phyloP scores from a whole-genome alignment of 2,797 vertebrate genomes.

The Bucorvus abyssinicus region DNA sequence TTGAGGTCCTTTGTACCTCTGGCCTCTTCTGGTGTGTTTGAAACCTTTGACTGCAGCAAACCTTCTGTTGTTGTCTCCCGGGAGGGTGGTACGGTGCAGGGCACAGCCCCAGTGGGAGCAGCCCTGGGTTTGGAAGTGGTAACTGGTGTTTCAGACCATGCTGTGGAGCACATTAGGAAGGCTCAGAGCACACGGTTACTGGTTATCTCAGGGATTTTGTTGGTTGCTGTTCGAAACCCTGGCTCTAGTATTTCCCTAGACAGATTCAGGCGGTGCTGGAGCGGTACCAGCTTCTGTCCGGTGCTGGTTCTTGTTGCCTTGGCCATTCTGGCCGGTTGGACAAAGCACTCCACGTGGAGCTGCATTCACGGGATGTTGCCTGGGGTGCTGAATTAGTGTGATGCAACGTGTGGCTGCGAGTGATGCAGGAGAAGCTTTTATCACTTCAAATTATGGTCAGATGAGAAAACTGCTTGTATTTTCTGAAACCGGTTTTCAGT shows the following conservation, averaged over 20 bases:
- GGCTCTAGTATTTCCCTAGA: background rate
- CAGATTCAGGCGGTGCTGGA: background rate
- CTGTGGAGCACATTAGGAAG: background rate
- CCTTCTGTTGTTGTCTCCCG: background rate
- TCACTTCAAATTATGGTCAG: background rate
- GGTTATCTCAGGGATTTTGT: background rate
- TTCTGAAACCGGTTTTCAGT: background rate
- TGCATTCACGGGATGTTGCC: background rate
- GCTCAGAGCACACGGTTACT: background rate
- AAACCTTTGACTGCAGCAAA: background rate
- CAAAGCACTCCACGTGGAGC: background rate
- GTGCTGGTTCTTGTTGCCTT: background rate
- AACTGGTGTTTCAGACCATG: background rate
- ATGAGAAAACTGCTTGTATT: background rate
- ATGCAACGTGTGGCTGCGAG: background rate
- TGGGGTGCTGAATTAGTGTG: background rate
- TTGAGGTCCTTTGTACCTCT: background rate
- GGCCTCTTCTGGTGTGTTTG: background rate
- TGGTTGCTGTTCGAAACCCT: background rate
- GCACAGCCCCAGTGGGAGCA: background rate
- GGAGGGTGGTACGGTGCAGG: rapidly evolving
- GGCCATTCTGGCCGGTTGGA: background rate
- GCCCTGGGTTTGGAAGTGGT: rapidly evolving
- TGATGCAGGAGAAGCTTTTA: background rate
- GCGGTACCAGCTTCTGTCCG: background rate